These are phyloP conservation scores for Escarpia spicata DNA, from an alignment of 2,888 invertebrate species.

Conservation along the genomic window DNA sequence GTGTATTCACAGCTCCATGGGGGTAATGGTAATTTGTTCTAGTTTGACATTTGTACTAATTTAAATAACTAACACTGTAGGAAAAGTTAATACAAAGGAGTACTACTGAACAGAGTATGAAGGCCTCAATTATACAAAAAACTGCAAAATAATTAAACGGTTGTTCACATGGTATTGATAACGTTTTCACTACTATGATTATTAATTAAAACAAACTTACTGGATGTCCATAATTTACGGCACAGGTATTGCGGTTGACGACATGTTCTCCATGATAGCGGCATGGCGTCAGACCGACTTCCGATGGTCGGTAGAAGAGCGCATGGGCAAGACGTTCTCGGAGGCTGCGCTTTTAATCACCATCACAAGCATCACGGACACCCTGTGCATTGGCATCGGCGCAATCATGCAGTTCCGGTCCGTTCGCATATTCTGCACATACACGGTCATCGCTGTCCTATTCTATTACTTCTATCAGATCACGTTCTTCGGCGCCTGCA, in stretches of 20 bases:
- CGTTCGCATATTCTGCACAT: not conserved
- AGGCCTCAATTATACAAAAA: no score
- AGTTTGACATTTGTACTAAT: no score
- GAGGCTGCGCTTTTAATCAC: not conserved
- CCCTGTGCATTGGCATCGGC: not conserved
- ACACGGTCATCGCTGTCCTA: not conserved
- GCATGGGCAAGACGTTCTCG: constrained; percentile 4
- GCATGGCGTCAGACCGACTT: not conserved
- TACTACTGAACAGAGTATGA: no score
- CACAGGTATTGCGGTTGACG: not conserved
- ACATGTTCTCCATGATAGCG: not conserved
- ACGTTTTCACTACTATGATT: no score
- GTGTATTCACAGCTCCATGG: no score
- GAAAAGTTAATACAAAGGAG: no score
- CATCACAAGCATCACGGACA: constrained; percentile 6
- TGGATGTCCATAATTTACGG: not conserved
- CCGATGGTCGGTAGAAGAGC: not conserved
- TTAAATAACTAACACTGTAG: no score
- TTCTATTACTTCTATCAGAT: constrained; percentile 41
- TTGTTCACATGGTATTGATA: no score
- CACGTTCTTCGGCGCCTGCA: constrained; percentile 43
- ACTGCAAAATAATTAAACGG: no score
- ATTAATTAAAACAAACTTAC: no score
- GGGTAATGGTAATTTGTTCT: no score
- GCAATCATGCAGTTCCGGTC: not conserved